Percentiles rank a stretch among this genome's conserved stretches.
Conservation (phyloP, 2,113 vertebrate species). For the Telmatochromis brichardi region DNA sequence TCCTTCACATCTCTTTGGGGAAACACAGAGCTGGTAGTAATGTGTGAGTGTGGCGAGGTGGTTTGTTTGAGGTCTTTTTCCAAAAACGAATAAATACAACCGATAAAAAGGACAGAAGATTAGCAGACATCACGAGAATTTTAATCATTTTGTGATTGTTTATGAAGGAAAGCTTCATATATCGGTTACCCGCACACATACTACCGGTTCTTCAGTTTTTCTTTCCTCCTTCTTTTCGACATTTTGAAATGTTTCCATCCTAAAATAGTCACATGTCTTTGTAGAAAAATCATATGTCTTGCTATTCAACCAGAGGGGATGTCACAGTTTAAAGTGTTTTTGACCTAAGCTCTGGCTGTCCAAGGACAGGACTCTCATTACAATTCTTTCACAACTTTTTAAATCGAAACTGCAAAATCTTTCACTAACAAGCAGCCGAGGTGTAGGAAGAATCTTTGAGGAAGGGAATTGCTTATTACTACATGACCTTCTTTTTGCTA, state of each 20-base stretch:
- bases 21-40: conserved; percentile 34
- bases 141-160: background rate
- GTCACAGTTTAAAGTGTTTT: background rate
- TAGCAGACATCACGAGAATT: background rate
- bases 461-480: background rate
- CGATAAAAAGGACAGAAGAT: background rate
- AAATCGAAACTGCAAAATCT: background rate
- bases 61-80: background rate
- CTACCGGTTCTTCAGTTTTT: conserved; percentile 2
- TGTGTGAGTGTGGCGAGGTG: background rate
- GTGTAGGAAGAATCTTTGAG: background rate
- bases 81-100: background rate
- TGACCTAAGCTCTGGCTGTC: background rate
- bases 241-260: background rate
- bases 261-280: background rate
- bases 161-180: background rate
- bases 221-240: background rate
- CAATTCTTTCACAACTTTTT: background rate
- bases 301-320: background rate
- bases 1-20: background rate
- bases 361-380: background rate
- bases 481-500: background rate
- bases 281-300: background rate
- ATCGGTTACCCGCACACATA: background rate
- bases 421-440: background rate